Evolutionary conservation across 2,888 invertebrate species (phyloP).

Genomic region (Himalopsyche tibetana): DNA sequence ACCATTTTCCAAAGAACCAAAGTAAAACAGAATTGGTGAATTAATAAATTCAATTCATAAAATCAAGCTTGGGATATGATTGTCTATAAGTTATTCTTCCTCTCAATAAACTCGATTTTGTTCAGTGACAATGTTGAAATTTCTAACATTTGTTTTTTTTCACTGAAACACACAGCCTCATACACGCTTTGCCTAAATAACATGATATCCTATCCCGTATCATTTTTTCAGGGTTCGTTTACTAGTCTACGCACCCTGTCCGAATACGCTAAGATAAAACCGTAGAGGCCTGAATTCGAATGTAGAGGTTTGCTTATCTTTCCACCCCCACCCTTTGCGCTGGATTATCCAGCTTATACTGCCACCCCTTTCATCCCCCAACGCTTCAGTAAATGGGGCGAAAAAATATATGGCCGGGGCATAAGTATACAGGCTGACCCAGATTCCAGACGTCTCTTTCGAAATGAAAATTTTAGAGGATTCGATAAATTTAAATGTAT

Average conservation of each 20-base stretch:
- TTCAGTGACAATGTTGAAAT: too few relatives aligned
- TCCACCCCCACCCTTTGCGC: constrained; percentile 39
- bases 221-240: constrained; percentile 42
- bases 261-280: constrained; percentile 51
- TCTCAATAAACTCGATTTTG: too few relatives aligned
- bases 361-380: constrained; percentile 43
- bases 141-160: too few relatives aligned
- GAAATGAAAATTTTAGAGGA: constrained; percentile 1
- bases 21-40: too few relatives aligned
- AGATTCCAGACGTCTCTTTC: constrained; percentile 34
- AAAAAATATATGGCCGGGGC: constrained; percentile 54
- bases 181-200: constrained; percentile 7
- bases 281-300: constrained; percentile 37
- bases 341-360: constrained; percentile 53
- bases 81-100: too few relatives aligned
- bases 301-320: constrained; percentile 43
- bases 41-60: too few relatives aligned
- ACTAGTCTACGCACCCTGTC: constrained; percentile 39
- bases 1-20: too few relatives aligned
- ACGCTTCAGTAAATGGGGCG: constrained; percentile 52
- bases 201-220: not conserved
- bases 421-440: constrained; percentile 37
- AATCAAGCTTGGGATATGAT: too few relatives aligned
- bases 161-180: not conserved
- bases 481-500: not conserved